Percentiles rank a stretch among this genome's conserved stretches.
These are phyloP conservation scores for Camponotus fellah DNA, from an alignment of 2,888 invertebrate species.

Conservation along the genomic window DNA sequence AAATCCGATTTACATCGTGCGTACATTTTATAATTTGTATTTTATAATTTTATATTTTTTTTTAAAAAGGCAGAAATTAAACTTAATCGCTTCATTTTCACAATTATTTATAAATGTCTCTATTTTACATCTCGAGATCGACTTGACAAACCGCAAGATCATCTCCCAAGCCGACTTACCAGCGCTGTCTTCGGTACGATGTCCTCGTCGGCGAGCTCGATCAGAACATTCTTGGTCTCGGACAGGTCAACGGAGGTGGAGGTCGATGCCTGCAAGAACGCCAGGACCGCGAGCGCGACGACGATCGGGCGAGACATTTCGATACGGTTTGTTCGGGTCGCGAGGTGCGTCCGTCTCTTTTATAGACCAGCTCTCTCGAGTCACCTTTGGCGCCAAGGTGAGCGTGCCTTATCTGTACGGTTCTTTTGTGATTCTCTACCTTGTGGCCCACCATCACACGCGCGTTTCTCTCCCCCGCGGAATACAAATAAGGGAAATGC, in stretches of 20 bases:
- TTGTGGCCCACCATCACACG: constrained; percentile 18
- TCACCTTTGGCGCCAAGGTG: constrained; percentile 65
- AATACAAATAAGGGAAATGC: constrained; percentile 48
- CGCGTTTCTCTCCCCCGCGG: constrained; percentile 19
- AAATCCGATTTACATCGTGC: too few relatives aligned
- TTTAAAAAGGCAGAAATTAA: background rate
- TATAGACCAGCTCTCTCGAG: constrained; percentile 64
- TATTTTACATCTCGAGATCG: background rate
- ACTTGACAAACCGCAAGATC: background rate
- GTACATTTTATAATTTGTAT: background rate
- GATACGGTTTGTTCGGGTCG: constrained; percentile 62
- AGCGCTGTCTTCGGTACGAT: constrained; percentile 64
- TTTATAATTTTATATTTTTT: background rate
- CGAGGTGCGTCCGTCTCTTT: constrained; percentile 64
- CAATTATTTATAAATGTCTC: background rate
- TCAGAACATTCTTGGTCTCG: constrained; percentile 69
- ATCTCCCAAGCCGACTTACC: constrained; percentile 59
- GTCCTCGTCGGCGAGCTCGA: constrained; percentile 76
- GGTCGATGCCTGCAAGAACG: constrained; percentile 55
- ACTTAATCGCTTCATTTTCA: background rate
- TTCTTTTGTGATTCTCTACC: constrained; percentile 67
- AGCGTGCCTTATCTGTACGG: constrained; percentile 69
- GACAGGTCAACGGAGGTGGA: constrained; percentile 73
- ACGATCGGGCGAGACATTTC: constrained; percentile 72
- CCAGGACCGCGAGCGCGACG: constrained; percentile 59